These are phyloP conservation scores for Cyanoramphus novaezelandiae DNA, from an alignment of 2,113 vertebrate species.

Conservation along the genomic window DNA sequence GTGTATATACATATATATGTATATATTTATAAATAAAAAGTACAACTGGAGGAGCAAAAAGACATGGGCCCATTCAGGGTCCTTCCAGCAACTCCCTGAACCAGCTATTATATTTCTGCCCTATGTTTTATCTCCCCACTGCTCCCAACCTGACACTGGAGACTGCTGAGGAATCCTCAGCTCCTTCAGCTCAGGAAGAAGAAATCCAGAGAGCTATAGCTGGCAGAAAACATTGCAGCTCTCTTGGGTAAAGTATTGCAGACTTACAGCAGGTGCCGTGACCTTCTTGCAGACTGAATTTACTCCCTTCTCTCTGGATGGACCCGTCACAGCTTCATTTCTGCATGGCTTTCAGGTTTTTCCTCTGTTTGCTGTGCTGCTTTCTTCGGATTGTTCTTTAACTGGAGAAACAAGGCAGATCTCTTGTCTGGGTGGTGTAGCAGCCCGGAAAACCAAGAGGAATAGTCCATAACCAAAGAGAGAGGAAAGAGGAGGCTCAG, in stretches of 20 bases:
- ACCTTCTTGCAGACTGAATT: background rate
- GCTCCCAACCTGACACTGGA: background rate
- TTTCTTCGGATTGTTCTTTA: background rate
- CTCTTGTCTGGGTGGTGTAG: background rate
- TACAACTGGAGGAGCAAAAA: background rate
- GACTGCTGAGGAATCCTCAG: background rate
- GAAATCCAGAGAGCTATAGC: background rate
- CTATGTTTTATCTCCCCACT: background rate
- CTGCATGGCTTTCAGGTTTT: background rate
- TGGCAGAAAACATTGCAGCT: background rate
- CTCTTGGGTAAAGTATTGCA: background rate
- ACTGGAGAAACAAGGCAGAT: background rate
- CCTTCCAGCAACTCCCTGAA: background rate
- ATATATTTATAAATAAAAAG: background rate
- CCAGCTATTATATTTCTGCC: background rate
- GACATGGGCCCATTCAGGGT: background rate
- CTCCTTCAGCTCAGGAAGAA: background rate
- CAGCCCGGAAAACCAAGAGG: background rate
- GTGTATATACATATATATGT: too few species aligned
- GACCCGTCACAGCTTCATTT: background rate
- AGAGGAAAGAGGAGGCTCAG: background rate
- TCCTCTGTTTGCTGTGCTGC: background rate
- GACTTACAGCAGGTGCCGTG: background rate
- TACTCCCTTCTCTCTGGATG: background rate
- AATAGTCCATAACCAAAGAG: accelerated